Evolutionary conservation across 53 echinoderm and acorn worm species (phyloP), one percentile per base, ranked within the genome.

Genomic region (Patiria pectinifera): DNA sequence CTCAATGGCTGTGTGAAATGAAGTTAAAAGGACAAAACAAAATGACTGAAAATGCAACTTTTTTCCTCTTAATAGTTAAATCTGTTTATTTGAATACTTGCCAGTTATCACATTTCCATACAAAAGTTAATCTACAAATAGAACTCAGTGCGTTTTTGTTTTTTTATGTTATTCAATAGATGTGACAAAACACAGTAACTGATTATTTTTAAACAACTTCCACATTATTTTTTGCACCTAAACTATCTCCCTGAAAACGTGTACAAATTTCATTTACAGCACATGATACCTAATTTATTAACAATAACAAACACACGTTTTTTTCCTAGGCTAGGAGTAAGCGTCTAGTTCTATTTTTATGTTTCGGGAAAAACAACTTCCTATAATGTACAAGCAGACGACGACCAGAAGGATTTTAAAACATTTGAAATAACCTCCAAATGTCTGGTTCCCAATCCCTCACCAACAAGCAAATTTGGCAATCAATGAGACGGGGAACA

Each of bases 91-190:
- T 90, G 66, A 62, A 80, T 90, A 90, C 81, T 81, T 69, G 84
- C 84, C 18, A 48, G 80, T 90, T 71, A 78, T 90, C 80, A 81
- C 90, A 81, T 90, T 90, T 81, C 80, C 80, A 81, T 90, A 90
- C 90, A 90, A 90, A 90, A 80, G 90, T 90, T 80, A 80, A 90
- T 80, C 90, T 90, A 90, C 90, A 90, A 90, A 90, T 90, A 90
- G 84, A 90, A 90, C 90, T 90, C 80, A 66, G 90, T 69, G 90
- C 90, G n/a, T 90, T 90, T 89, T 79, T 79, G 35, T 35, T 35
- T 35, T 35, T 35, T 35, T 35, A 35, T 35, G 58, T 61, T 59
- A 77, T 78, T 83, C 35, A 83, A 79, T 79, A 89, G 79, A 80
- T 80, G 69, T 66, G 21, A 88, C 88, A 59, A 47, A 76, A 48